Conservation (phyloP, 2,888 invertebrate species). For the Eubasilissa splendida region DNA sequence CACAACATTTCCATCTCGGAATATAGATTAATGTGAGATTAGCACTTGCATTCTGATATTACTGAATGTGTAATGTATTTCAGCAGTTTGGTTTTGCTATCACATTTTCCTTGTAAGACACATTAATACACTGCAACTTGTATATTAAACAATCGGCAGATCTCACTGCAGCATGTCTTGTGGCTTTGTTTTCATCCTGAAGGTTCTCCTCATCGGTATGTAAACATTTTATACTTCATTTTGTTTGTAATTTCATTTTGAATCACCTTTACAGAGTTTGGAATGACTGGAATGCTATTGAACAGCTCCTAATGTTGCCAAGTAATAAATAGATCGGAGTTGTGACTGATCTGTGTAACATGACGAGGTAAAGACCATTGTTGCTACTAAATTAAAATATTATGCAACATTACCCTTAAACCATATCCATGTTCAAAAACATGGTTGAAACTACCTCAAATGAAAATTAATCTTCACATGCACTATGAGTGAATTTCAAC, state of each 20-base stretch:
- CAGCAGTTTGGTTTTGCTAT: slow-evolving; percentile 17
- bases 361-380: slow-evolving; percentile 50
- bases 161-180: slow-evolving; percentile 45
- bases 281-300: slow-evolving; percentile 51
- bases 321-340: slow-evolving; percentile 49
- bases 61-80: slow-evolving; percentile 1
- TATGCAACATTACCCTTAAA: slow-evolving; percentile 16
- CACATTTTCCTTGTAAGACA: slow-evolving; percentile 19
- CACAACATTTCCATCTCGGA: not conserved
- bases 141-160: slow-evolving; percentile 35
- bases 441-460: not conserved
- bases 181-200: slow-evolving; percentile 47
- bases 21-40: slow-evolving; percentile 5
- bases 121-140: slow-evolving; percentile 40
- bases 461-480: not conserved
- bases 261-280: slow-evolving; percentile 55
- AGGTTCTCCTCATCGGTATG: slow-evolving; percentile 47
- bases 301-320: slow-evolving; percentile 49
- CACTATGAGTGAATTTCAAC: not conserved
- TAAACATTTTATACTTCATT: slow-evolving; percentile 52
- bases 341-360: slow-evolving; percentile 43
- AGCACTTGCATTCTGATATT: slow-evolving; percentile 10
- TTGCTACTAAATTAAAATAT: slow-evolving; percentile 46
- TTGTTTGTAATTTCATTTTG: slow-evolving; percentile 53
- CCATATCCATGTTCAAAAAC: not conserved